phyloP scores from a whole-genome alignment of 2,888 invertebrate genomes.

The Dryadula phaetusa region DNA sequence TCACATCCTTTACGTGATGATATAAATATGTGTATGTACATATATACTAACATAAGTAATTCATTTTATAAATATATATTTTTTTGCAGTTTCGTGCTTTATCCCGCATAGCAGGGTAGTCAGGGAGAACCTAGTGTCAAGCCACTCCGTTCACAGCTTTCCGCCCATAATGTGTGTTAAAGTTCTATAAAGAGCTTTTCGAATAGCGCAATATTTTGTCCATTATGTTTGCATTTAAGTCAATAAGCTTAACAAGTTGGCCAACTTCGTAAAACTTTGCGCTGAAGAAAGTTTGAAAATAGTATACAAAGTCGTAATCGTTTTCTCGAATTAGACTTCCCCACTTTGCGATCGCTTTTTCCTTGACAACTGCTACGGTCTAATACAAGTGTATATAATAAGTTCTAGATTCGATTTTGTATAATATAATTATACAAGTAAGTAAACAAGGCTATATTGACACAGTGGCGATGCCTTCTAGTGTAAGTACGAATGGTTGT shows the following conservation, averaged over 20 bases:
- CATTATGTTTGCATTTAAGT: conserved; percentile 17
- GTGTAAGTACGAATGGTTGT: too few relatives aligned
- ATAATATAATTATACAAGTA: too few relatives aligned
- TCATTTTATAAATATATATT: too few relatives aligned
- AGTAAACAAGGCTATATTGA: too few relatives aligned
- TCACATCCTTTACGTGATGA: too few relatives aligned
- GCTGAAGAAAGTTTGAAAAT: conserved; percentile 1
- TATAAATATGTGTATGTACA: too few relatives aligned
- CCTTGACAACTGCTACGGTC: neutral
- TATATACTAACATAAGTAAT: too few relatives aligned
- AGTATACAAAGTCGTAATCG: conserved; percentile 13
- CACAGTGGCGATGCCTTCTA: too few relatives aligned
- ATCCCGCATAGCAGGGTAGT: too few relatives aligned
- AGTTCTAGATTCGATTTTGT: neutral
- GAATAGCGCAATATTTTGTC: neutral
- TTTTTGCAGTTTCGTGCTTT: too few relatives aligned
- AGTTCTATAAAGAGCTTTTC: neutral
- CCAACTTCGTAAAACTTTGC: conserved; percentile 6
- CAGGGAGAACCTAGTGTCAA: too few relatives aligned
- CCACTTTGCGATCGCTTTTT: neutral
- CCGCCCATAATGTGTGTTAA: neutral
- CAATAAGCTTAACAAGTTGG: conserved; percentile 9
- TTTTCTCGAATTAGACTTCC: conserved; percentile 10
- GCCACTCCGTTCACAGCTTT: too few relatives aligned
- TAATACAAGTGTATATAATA: neutral